Evolutionary conservation across 37 sponge, comb jelly and placozoan genomes (phyloP).

Genomic region (Hexactinellida sp.): DNA sequence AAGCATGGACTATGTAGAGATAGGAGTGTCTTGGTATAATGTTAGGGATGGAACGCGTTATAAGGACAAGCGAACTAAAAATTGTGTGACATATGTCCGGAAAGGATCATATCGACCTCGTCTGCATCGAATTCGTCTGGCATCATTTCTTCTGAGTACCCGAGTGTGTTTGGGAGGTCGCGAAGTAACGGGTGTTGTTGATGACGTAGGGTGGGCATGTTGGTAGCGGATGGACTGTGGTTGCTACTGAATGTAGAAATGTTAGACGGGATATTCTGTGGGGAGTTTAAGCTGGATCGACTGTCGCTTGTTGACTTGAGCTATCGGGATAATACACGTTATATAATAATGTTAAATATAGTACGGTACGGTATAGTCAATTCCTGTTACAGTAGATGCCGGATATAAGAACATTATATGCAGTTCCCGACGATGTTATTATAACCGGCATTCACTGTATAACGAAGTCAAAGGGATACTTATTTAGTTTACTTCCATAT

Average conservation of each 20-base stretch:
- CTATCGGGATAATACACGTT: too few species aligned
- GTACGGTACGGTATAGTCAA: too few species aligned
- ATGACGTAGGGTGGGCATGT: neutral
- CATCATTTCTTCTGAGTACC: neutral
- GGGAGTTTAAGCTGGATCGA: neutral
- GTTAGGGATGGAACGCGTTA: neutral
- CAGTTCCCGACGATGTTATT: too few species aligned
- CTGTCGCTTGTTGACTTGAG: neutral
- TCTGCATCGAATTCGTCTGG: neutral
- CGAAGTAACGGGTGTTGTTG: neutral
- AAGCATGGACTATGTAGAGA: constrained; percentile 2
- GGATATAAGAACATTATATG: too few species aligned
- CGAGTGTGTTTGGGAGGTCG: neutral
- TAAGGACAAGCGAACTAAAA: neutral
- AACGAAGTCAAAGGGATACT: too few species aligned
- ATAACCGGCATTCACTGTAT: too few species aligned
- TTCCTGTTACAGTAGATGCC: too few species aligned
- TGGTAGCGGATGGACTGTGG: neutral
- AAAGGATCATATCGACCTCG: constrained; percentile 6
- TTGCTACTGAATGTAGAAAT: neutral
- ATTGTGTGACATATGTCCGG: neutral
- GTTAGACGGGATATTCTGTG: constrained; percentile 5
- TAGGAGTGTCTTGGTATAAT: neutral
- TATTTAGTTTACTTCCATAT: too few species aligned
- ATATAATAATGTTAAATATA: too few species aligned